Conservation (phyloP, 2,888 invertebrate species). For the Trichopoda pennipes region DNA sequence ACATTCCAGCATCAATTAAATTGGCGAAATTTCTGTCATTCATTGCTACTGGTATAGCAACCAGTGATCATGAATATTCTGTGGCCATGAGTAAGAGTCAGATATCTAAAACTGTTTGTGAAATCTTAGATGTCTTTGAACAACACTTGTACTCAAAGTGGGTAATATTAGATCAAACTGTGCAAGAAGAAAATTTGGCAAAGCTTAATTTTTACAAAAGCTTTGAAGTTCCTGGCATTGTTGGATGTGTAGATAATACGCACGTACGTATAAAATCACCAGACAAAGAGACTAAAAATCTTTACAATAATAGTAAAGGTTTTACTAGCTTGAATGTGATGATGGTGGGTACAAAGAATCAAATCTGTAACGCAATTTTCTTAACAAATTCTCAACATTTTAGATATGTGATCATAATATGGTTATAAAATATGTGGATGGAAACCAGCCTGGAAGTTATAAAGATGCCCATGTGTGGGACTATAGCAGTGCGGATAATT, state of each 20-base stretch:
- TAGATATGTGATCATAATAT: constrained; percentile 51
- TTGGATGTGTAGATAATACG: constrained; percentile 48
- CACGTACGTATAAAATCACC: constrained; percentile 48
- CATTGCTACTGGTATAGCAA: constrained; percentile 23
- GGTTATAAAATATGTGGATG: constrained; percentile 45
- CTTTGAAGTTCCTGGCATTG: constrained; percentile 41
- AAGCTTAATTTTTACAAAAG: constrained; percentile 37
- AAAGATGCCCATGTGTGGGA: constrained; percentile 19
- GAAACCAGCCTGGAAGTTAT: constrained; percentile 27
- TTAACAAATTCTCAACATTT: background rate
- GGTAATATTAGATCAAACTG: constrained; percentile 2
- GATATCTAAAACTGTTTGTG: constrained; percentile 31
- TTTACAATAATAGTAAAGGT: constrained; percentile 39
- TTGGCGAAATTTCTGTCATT: constrained; percentile 36
- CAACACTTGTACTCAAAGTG: constrained; percentile 21
- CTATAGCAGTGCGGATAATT: constrained; percentile 24
- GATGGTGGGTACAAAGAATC: constrained; percentile 27
- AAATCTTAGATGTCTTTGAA: constrained; percentile 25
- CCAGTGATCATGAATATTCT: background rate
- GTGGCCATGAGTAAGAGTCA: constrained; percentile 10
- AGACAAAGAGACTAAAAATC: background rate
- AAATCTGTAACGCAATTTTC: background rate
- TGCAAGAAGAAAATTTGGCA: constrained; percentile 1
- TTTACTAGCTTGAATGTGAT: constrained; percentile 50
- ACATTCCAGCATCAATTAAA: constrained; percentile 30